Base-by-base conservation (phyloP, 2,888 invertebrate genomes). In the Volucella zonaria region DNA sequence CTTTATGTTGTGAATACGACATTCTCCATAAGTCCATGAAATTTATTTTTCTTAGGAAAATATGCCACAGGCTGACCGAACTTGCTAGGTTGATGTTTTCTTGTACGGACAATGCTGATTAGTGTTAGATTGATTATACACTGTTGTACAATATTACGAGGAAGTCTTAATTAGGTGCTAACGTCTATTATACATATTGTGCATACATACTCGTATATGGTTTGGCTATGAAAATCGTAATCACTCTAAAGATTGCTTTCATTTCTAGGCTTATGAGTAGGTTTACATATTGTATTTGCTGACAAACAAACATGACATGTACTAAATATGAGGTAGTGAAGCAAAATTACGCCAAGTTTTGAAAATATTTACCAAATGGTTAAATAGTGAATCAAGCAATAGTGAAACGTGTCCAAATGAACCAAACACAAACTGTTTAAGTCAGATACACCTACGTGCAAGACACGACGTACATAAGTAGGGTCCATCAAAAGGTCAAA, bases 11-110 rank as follows among this genome's bases (percentile, higher is more conserved):
- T 42, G 66, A 61, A 78, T 43, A 15, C 74, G 31, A 15, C 52
- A 58, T 58, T 49, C 71, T 78, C 43, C 67, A 64, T 68, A 79
- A 79, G 70, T 66, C 68, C 67, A 76, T 85, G 83, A 56, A 66
- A 67, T 61, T 31, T 31, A 31, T 31, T 31, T 79, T 85, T 85
- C 80, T 67, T 62, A 51, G 76, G 79, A 82, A 80, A 85, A 85
- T 66, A 80, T 67, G 79, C 75, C 75, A 80, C 49, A 12, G 80
- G 80, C 83, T 85, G 76, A 67, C 80, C 75, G 75, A 83, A 75
- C 80, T 85, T 64, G 71, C 64, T 43, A 38, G 14, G 56, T 73
- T 47, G 51, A 38, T 66, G 56, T 49, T 74, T 45, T 67, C 6
- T 42, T 62, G 43, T 51, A 66, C 47, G 71, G 43, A 61, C 59